Conservation (phyloP, 2,888 invertebrate species). For the Ramazzottius varieornatus region DNA sequence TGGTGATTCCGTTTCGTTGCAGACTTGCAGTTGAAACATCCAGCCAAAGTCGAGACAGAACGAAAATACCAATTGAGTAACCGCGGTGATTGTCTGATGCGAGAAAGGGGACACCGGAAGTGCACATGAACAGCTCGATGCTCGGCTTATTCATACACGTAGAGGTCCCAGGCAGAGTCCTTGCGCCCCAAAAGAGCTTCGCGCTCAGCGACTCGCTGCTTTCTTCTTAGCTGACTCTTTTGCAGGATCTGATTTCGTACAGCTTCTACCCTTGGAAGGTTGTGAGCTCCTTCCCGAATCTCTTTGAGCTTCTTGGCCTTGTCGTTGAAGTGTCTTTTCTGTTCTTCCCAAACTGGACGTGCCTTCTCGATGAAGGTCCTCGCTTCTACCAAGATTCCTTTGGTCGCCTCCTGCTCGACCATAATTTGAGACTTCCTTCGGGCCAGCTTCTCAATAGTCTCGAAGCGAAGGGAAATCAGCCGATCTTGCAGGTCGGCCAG, state of each 20-base stretch:
- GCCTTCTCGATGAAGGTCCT: neutral
- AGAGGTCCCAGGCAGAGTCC: neutral
- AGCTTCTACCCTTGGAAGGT: neutral
- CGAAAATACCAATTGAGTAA: no score
- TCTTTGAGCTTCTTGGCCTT: neutral
- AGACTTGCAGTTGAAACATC: no score
- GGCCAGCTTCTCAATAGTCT: neutral
- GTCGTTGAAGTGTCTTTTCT: neutral
- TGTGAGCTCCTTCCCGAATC: neutral
- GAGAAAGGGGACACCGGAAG: no score
- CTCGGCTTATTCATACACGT: neutral
- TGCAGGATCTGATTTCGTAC: neutral
- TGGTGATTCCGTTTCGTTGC: no score
- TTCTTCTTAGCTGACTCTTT: neutral
- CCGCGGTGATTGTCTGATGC: no score
- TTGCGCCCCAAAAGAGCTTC: neutral
- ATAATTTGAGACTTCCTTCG: neutral
- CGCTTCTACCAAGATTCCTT: neutral
- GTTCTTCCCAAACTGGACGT: neutral
- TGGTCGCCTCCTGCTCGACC: neutral
- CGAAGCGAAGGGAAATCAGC: neutral
- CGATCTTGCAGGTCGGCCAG: neutral
- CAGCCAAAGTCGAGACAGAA: no score
- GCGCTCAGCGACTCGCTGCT: neutral
- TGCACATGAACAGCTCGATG: no score